Conservation (phyloP, 2,797 vertebrate species). For the Lindbergichthys nudifrons region DNA sequence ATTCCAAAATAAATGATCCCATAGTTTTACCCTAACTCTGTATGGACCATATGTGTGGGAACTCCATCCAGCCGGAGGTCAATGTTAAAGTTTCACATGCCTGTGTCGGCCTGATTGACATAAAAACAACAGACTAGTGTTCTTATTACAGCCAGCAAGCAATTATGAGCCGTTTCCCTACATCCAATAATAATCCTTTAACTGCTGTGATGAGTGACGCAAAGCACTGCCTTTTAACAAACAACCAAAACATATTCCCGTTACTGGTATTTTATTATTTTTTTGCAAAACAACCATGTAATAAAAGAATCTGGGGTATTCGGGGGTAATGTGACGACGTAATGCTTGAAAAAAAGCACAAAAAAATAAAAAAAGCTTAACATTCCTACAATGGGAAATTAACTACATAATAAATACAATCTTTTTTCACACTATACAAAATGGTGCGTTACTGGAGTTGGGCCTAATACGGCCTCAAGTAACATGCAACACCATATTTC, state of each 20-base stretch:
- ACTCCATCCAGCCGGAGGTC: conserved; percentile 5
- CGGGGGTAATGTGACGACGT: conserved; percentile 23
- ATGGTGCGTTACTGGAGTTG: conserved; percentile 47
- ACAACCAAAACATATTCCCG: conserved; percentile 12
- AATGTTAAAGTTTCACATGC: conserved; percentile 4
- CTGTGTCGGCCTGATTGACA: background rate
- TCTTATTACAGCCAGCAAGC: background rate
- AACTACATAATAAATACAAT: conserved; percentile 79
- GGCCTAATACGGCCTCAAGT: conserved; percentile 20
- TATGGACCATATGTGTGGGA: conserved; percentile 40
- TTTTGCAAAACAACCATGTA: conserved; percentile 76
- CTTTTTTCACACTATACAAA: conserved; percentile 73
- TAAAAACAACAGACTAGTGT: background rate
- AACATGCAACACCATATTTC: conserved; percentile 55
- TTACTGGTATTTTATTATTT: conserved; percentile 71
- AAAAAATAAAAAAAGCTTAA: conserved; percentile 7
- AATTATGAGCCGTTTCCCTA: background rate
- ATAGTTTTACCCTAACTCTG: conserved; percentile 5
- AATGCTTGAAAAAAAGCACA: conserved; percentile 41
- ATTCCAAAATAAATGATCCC: background rate
- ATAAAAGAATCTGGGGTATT: conserved; percentile 66
- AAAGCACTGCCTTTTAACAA: background rate
- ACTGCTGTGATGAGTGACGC: background rate
- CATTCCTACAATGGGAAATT: conserved; percentile 47
- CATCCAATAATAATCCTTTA: background rate